Conservation (phyloP, 2,797 vertebrate species). For the Sciurus vulgaris region DNA sequence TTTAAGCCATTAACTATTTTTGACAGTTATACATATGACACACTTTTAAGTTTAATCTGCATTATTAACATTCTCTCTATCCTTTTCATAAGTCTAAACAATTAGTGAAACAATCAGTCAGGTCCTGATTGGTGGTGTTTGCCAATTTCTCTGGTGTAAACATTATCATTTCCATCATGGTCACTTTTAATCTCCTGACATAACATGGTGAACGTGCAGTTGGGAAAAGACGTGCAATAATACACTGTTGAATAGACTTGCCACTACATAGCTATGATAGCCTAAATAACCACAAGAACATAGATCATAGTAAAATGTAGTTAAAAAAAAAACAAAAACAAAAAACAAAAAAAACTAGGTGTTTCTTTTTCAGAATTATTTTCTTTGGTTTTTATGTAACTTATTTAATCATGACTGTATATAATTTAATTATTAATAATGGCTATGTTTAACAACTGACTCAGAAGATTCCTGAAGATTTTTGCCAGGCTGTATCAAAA, state of each 20-base stretch:
- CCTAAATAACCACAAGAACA: not conserved
- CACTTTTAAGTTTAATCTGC: not conserved
- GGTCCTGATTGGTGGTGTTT: not conserved
- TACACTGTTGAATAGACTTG: not conserved
- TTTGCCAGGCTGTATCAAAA: not conserved
- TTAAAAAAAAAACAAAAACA: no score
- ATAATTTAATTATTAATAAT: not conserved
- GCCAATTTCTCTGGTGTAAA: not conserved
- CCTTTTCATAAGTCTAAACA: not conserved
- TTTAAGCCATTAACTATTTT: not conserved
- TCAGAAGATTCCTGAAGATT: not conserved
- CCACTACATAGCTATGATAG: no score
- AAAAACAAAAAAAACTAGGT: not conserved
- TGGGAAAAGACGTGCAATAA: not conserved
- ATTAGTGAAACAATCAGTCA: not conserved
- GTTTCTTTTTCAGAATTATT: not conserved
- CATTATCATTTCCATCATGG: not conserved
- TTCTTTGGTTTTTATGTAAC: not conserved
- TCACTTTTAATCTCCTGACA: not conserved
- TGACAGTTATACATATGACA: not conserved
- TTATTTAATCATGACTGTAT: not conserved
- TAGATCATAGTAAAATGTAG: not conserved
- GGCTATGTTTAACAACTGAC: not conserved
- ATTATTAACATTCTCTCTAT: not conserved
- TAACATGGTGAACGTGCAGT: accelerated